Percentiles rank a stretch among this genome's conserved stretches.
Conservation (phyloP, 2,888 invertebrate genomes). For the Sicus ferrugineus region DNA sequence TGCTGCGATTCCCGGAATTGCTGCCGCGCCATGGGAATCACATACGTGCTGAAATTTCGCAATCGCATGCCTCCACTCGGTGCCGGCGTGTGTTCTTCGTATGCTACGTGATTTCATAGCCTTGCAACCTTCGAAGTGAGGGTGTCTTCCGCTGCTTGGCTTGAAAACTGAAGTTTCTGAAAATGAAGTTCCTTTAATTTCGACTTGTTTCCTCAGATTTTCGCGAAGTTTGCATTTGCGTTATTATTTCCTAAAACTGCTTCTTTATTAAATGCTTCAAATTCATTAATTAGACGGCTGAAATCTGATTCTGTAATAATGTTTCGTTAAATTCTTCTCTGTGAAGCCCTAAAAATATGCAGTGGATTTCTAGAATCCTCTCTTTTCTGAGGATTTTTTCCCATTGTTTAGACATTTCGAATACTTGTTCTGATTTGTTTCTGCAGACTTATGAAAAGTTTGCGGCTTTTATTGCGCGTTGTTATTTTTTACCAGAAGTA, state of each 20-base stretch:
- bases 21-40: conserved; percentile 54
- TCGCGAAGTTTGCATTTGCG: too few species aligned
- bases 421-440: too few species aligned
- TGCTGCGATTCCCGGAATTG: conserved; percentile 26
- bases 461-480: too few species aligned
- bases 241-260: too few species aligned
- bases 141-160: neutral
- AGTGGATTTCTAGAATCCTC: neutral
- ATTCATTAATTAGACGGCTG: too few species aligned
- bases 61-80: too few species aligned
- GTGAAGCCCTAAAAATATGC: conserved; percentile 3
- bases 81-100: conserved; percentile 23
- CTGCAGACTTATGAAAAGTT: too few species aligned
- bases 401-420: neutral
- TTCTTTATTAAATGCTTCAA: too few species aligned
- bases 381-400: neutral
- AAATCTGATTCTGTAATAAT: too few species aligned
- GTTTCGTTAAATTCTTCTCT: neutral
- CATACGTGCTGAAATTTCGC: conserved; percentile 56
- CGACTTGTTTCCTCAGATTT: too few species aligned
- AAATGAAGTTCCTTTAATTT: neutral
- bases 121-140: neutral
- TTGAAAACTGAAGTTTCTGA: conserved; percentile 7
- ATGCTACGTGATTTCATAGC: conserved; percentile 24
- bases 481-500: neutral